These are phyloP conservation scores for Protosalanx chinensis DNA, from an alignment of 2,797 vertebrate species.

Conservation along the genomic window DNA sequence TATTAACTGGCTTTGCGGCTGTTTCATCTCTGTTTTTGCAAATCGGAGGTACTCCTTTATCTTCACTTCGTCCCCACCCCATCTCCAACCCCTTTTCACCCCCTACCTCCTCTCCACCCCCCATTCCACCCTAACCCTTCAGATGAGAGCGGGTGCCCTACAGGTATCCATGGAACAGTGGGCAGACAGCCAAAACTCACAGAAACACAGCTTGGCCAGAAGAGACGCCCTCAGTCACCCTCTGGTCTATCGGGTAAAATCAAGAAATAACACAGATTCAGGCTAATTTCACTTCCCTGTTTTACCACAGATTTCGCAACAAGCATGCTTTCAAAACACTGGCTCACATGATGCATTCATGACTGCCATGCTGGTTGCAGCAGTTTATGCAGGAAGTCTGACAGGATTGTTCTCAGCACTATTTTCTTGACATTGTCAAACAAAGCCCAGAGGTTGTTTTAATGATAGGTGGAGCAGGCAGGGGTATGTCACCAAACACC, in stretches of 20 bases:
- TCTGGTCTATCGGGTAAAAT: background rate
- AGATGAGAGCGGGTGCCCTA: background rate
- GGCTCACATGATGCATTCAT: background rate
- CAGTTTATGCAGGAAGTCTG: background rate
- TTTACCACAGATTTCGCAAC: conserved; percentile 6
- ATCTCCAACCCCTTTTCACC: no score
- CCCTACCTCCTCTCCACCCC: no score
- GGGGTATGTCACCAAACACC: background rate
- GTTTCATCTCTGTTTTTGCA: conserved; percentile 10
- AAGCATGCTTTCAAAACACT: conserved; percentile 2
- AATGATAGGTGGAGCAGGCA: background rate
- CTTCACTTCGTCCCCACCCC: background rate
- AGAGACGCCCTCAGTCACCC: background rate
- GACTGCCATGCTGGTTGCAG: background rate
- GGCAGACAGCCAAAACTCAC: background rate
- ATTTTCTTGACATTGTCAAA: background rate
- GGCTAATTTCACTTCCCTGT: conserved; percentile 5
- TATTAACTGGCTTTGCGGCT: conserved; percentile 15
- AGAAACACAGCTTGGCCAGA: background rate
- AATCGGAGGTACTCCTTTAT: background rate
- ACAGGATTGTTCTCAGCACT: background rate
- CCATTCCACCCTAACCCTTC: background rate
- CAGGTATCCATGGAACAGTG: background rate
- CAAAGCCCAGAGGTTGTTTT: background rate
- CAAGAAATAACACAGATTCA: background rate